A percentile compares a stretch with the other conserved stretches of the same genome.
Evolutionary conservation across 2,113 vertebrate genomes (phyloP).

Genomic region (Strix uralensis): DNA sequence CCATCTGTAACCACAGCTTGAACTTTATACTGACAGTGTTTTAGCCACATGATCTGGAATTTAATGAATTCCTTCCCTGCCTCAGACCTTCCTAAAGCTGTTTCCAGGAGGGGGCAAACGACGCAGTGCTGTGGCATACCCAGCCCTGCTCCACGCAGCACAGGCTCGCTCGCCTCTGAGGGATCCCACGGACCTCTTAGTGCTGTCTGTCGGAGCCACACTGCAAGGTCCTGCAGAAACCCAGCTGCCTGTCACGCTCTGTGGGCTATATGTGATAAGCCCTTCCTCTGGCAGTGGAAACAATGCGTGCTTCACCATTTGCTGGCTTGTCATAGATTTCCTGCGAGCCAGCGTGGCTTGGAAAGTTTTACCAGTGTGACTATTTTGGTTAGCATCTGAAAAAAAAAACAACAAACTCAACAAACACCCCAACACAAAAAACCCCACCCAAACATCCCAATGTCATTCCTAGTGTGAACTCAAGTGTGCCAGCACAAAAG

Average conservation of each 20-base stretch:
- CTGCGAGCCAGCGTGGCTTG: not conserved
- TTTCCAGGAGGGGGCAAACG: not conserved
- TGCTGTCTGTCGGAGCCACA: accelerated
- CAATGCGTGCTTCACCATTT: not conserved
- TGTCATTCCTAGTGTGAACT: not conserved
- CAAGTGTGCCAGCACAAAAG: not conserved
- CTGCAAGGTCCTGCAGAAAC: not conserved
- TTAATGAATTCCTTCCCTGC: not conserved
- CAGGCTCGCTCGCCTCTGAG: accelerated
- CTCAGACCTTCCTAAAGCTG: not conserved
- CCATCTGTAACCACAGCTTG: not conserved
- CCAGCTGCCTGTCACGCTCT: not conserved
- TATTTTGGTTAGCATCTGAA: not conserved
- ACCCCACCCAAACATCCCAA: not conserved
- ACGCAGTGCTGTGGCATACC: not conserved
- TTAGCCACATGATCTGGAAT: not conserved
- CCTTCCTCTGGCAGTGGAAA: not conserved
- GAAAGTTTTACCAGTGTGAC: not conserved
- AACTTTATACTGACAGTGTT: not conserved
- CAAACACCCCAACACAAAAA: not conserved
- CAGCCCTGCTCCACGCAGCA: not conserved
- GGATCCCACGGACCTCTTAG: not conserved
- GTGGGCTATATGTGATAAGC: not conserved
- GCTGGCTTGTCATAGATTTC: not conserved
- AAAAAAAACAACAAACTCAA: not conserved